Conservation (phyloP, 2,888 invertebrate genomes). For the Agonopterix arenella region DNA sequence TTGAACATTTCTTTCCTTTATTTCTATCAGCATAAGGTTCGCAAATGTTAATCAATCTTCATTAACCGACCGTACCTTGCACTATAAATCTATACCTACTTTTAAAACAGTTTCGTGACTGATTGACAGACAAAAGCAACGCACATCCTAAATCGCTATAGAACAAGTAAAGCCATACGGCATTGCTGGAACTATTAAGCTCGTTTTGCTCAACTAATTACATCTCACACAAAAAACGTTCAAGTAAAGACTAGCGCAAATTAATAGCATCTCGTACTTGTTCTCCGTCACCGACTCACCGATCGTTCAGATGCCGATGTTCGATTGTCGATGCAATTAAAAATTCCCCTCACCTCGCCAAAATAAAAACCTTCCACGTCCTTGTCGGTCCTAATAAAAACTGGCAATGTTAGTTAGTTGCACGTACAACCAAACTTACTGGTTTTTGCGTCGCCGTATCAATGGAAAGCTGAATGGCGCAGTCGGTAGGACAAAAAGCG, state of each 20-base stretch:
- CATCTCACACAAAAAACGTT: background rate
- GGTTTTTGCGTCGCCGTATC: constrained; percentile 60
- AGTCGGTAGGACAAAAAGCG: constrained; percentile 47
- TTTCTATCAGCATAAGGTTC: too few relatives aligned
- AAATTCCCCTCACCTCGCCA: constrained; percentile 41
- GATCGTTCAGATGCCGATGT: too few relatives aligned
- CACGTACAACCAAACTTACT: constrained; percentile 39
- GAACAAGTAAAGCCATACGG: too few relatives aligned
- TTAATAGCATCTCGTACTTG: background rate
- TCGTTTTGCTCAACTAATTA: too few relatives aligned
- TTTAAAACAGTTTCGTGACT: too few relatives aligned
- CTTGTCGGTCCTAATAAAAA: constrained; percentile 51
- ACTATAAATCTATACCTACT: too few relatives aligned
- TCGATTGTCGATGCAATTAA: constrained; percentile 33
- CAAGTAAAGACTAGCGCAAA: background rate
- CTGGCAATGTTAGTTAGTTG: constrained; percentile 45
- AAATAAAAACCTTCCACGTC: constrained; percentile 60
- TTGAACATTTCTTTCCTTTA: too few relatives aligned
- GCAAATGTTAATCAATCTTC: too few relatives aligned
- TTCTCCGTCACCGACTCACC: constrained; percentile 9
- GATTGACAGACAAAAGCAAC: too few relatives aligned
- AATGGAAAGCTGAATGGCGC: constrained; percentile 68
- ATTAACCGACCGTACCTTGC: too few relatives aligned
- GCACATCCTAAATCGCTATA: too few relatives aligned
- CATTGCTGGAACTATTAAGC: too few relatives aligned